Evolutionary conservation across 1,140 invertebrate genomes (phyloP).

Genomic region (Camponotus floridanus): DNA sequence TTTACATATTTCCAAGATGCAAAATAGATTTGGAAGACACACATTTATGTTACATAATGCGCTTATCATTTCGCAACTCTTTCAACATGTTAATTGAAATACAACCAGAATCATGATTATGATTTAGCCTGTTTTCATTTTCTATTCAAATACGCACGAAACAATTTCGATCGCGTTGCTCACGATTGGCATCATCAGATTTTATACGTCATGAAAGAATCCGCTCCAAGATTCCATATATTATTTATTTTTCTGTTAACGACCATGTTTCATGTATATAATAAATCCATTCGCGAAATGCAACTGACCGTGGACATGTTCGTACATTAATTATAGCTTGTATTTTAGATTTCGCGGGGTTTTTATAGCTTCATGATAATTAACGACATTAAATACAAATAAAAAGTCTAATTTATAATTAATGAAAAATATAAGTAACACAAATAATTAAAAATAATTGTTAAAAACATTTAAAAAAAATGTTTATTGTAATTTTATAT

Average conservation of each 20-base stretch:
- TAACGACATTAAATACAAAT: not conserved
- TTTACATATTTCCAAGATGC: not conserved
- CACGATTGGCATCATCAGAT: conserved; percentile 33
- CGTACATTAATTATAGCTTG: conserved; percentile 10
- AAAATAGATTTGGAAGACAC: conserved; percentile 6
- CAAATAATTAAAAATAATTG: not conserved
- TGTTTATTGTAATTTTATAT: not conserved
- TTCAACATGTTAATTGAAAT: not conserved
- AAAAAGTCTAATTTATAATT: not conserved
- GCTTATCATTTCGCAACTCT: not conserved
- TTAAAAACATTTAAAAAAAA: not conserved
- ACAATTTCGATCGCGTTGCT: conserved; percentile 22
- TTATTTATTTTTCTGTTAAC: conserved; percentile 58
- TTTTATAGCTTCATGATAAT: not conserved
- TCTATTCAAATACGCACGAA: conserved; percentile 8
- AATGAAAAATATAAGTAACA: not conserved
- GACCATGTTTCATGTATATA: conserved; percentile 48
- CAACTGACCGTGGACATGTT: not conserved
- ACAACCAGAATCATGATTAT: not conserved
- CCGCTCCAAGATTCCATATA: conserved; percentile 42
- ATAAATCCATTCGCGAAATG: conserved; percentile 34
- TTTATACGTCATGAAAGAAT: conserved; percentile 47
- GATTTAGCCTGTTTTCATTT: not conserved
- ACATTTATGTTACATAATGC: not conserved
- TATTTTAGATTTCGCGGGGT: conserved; percentile 6